Conservation (phyloP, 2,888 invertebrate genomes). For the Drosophila nr. fundita region DNA sequence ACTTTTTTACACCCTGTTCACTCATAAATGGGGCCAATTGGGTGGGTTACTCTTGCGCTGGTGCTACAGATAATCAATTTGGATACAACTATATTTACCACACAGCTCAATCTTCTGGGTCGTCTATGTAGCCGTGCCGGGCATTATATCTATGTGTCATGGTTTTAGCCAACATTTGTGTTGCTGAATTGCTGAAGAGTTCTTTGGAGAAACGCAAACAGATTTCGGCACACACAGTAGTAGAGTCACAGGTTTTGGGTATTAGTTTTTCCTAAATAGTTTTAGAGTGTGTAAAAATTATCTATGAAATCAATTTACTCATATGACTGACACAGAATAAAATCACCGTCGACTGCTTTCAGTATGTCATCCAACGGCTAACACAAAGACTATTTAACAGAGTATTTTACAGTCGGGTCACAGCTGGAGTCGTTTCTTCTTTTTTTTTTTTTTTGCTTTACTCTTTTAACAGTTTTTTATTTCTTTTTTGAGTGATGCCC, state of each 20-base stretch:
- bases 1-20: background rate
- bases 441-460: background rate
- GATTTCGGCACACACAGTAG: background rate
- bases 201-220: background rate
- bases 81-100: background rate
- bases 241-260: background rate
- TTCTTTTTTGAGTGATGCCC: slow-evolving; percentile 9
- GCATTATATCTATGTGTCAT: background rate
- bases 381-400: background rate
- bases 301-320: background rate
- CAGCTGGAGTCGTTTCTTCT: background rate
- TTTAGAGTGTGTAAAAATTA: background rate
- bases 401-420: background rate
- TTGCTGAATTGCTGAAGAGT: background rate
- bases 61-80: background rate
- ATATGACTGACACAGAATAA: background rate
- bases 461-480: slow-evolving; percentile 1
- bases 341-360: background rate
- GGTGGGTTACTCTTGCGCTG: background rate
- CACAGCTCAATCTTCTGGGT: background rate
- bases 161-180: background rate
- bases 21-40: background rate
- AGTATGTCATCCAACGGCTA: background rate
- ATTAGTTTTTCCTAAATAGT: too few species aligned
- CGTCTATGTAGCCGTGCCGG: background rate